phyloP scores from a whole-genome alignment of 2,113 vertebrate species.

The Spermophilus dauricus region DNA sequence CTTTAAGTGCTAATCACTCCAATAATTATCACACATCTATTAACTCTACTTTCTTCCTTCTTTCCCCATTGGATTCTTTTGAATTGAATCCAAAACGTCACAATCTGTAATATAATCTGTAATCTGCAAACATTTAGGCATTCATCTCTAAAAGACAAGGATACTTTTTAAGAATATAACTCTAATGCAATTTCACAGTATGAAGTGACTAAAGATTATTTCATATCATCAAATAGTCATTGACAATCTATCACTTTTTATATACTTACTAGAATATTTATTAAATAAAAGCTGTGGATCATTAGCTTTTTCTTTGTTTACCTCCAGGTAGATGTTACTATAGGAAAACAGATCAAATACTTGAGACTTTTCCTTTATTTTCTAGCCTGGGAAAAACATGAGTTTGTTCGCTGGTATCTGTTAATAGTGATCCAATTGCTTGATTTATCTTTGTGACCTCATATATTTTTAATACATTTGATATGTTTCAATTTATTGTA shows the following conservation, averaged over 20 bases:
- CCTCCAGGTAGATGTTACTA: neutral
- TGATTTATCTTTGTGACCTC: neutral
- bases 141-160: neutral
- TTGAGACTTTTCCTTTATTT: conserved; percentile 1
- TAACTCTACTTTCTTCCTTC: neutral
- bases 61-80: neutral
- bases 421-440: neutral
- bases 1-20: neutral
- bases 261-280: neutral
- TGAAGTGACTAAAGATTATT: conserved; percentile 26
- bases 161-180: neutral
- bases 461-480: neutral
- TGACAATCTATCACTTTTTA: neutral
- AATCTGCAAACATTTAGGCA: neutral
- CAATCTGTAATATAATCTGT: neutral
- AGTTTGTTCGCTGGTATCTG: neutral
- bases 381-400: neutral
- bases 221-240: neutral
- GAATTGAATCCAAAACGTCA: neutral
- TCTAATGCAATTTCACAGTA: neutral
- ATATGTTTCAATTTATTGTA: neutral
- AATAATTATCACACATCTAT: neutral
- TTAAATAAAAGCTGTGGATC: neutral
- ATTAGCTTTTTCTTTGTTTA: neutral
- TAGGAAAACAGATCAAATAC: neutral